Evolutionary conservation across 2,888 invertebrate genomes (phyloP).

Genomic region (Ceramica pisi): DNA sequence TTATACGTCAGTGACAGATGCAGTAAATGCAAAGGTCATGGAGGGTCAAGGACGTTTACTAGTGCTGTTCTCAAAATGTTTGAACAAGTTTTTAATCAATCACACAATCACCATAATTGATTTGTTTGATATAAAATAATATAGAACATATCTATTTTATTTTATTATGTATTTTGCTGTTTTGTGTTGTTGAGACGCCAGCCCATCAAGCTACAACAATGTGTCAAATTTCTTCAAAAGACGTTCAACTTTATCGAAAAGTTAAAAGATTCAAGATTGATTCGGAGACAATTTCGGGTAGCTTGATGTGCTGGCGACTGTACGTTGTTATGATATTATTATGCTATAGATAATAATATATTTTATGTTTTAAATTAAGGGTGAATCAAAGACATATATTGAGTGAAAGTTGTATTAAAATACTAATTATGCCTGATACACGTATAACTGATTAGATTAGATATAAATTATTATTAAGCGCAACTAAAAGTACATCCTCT

Average conservation of each 20-base stretch:
- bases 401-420: slow-evolving; percentile 55
- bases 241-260: too few relatives aligned
- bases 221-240: too few relatives aligned
- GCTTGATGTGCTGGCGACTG: too few relatives aligned
- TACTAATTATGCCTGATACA: slow-evolving; percentile 59
- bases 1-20: too few relatives aligned
- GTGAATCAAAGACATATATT: slow-evolving; percentile 59
- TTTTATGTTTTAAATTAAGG: not conserved
- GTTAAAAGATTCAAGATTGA: too few relatives aligned
- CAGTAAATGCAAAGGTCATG: slow-evolving; percentile 2
- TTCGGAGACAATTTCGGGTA: too few relatives aligned
- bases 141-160: too few relatives aligned
- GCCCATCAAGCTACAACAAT: too few relatives aligned
- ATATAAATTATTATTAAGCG: slow-evolving; percentile 72
- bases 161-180: too few relatives aligned
- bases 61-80: slow-evolving; percentile 17
- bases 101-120: not conserved
- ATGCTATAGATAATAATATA: too few relatives aligned
- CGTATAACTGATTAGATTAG: slow-evolving; percentile 48
- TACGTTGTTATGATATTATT: too few relatives aligned
- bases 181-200: too few relatives aligned
- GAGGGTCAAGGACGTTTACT: slow-evolving; percentile 2
- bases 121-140: not conserved
- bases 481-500: slow-evolving; percentile 89
- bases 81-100: not conserved